These are phyloP conservation scores for Callopanchax toddi DNA, from an alignment of 2,113 vertebrate genomes.

Conservation along the genomic window DNA sequence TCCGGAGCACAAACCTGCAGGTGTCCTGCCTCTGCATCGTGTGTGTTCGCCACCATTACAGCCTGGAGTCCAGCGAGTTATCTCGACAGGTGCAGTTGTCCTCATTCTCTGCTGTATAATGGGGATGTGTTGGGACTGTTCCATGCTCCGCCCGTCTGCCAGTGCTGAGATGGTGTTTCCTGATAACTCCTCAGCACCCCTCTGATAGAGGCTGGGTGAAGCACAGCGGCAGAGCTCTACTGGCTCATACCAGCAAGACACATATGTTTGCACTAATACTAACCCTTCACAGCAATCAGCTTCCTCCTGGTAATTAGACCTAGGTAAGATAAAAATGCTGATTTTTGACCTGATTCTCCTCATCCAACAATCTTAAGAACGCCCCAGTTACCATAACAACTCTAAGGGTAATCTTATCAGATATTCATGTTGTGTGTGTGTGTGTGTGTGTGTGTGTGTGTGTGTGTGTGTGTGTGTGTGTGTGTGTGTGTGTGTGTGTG, in stretches of 20 bases:
- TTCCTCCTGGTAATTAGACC: conserved; percentile 49
- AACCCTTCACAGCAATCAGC: conserved; percentile 9
- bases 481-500: too few species aligned
- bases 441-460: too few species aligned
- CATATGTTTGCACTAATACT: conserved; percentile 2
- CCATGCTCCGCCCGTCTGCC: conserved; percentile 37
- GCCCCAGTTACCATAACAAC: too few species aligned
- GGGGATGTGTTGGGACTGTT: conserved; percentile 49
- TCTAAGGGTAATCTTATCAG: too few species aligned
- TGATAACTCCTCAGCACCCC: conserved; percentile 51
- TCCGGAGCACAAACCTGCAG: neutral
- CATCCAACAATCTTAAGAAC: too few species aligned
- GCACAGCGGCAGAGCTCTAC: neutral
- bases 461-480: too few species aligned
- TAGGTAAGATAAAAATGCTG: too few species aligned
- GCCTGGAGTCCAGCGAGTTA: conserved; percentile 42
- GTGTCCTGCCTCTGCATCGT: conserved; percentile 8
- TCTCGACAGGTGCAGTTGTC: conserved; percentile 65
- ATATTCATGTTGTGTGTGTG: too few species aligned
- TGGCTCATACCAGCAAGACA: neutral
- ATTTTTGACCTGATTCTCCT: too few species aligned
- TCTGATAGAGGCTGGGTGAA: conserved; percentile 24
- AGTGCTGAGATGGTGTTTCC: conserved; percentile 48
- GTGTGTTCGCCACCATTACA: neutral
- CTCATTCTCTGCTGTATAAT: conserved; percentile 41